These are phyloP conservation scores for Cairina moschata DNA, from an alignment of 2,113 vertebrate genomes.

Conservation along the genomic window DNA sequence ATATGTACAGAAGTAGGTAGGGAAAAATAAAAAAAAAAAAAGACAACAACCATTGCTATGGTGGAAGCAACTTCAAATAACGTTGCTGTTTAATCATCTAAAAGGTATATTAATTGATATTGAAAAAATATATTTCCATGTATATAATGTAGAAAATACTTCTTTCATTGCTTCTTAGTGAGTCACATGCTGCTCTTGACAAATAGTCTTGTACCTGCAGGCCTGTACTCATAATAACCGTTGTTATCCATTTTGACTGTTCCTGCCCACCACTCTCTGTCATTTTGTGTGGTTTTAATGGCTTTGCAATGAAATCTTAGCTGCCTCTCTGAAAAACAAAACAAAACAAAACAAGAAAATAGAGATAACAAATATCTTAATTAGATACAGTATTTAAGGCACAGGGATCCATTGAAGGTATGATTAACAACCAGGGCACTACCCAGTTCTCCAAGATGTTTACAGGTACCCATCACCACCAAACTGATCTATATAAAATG, in stretches of 20 bases:
- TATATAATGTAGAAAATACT: not conserved
- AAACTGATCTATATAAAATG: not conserved
- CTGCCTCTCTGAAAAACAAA: not conserved
- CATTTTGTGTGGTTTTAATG: slow-evolving; percentile 45
- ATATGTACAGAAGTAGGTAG: not conserved
- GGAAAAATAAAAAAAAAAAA: not conserved
- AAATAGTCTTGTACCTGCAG: slow-evolving; percentile 78
- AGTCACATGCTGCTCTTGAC: not conserved
- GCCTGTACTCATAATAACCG: slow-evolving; percentile 83
- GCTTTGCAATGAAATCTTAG: not conserved
- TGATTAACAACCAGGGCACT: not conserved
- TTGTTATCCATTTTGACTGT: slow-evolving; percentile 83
- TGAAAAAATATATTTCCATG: not conserved
- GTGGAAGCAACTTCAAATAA: not conserved
- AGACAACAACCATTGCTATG: not conserved
- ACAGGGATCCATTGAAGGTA: not conserved
- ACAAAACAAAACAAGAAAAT: not conserved
- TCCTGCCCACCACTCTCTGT: slow-evolving; percentile 37
- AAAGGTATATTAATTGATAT: not conserved
- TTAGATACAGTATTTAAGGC: not conserved
- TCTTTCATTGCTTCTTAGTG: not conserved
- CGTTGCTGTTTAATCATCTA: not conserved
- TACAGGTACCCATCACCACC: not conserved
- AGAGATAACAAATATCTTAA: not conserved
- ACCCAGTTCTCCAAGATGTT: not conserved